Evolutionary conservation across 2,888 invertebrate genomes (phyloP).

Genomic region (Yponomeuta cagnagella): DNA sequence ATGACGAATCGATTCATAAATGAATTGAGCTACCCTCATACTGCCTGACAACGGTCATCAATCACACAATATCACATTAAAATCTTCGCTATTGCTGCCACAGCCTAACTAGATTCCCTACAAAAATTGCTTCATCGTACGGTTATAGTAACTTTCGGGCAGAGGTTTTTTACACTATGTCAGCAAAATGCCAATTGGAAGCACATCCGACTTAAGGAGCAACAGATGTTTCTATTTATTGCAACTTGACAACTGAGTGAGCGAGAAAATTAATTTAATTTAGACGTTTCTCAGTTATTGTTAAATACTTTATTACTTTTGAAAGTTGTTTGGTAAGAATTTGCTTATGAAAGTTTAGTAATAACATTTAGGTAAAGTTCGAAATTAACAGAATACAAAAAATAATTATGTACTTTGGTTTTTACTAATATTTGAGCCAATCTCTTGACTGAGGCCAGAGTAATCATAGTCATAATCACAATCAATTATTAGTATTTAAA

Average conservation of each 20-base stretch:
- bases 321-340: not conserved
- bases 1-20: slow-evolving; percentile 54
- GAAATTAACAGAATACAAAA: no score
- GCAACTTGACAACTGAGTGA: not conserved
- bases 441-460: no score
- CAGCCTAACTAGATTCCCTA: not conserved
- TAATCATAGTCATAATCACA: no score
- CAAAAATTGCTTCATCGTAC: not conserved
- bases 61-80: slow-evolving; percentile 35
- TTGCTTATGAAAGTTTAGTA: no score
- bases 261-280: not conserved
- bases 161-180: not conserved
- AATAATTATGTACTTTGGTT: no score
- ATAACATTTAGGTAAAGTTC: no score
- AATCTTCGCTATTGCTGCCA: not conserved
- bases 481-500: no score
- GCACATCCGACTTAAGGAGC: slow-evolving; percentile 19
- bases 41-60: slow-evolving; percentile 36
- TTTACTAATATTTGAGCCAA: no score
- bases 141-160: not conserved
- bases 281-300: not conserved
- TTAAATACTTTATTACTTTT: not conserved
- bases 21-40: slow-evolving; percentile 42
- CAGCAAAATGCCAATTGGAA: slow-evolving; percentile 29
- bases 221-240: not conserved